Conservation (phyloP, 2,113 vertebrate genomes). For the Triplophysa siluroides region DNA sequence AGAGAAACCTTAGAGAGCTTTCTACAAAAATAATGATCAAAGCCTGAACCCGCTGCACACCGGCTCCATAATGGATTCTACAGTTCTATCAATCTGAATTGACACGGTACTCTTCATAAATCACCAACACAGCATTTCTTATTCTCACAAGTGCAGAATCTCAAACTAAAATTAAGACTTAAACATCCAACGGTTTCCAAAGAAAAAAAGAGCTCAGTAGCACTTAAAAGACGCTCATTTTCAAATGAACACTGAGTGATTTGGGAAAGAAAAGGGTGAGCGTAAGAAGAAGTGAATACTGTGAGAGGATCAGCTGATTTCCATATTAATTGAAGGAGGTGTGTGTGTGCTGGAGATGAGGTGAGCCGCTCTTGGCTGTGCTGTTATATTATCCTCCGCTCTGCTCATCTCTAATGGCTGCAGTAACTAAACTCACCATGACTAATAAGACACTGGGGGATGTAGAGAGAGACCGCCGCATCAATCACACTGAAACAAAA, state of each 20-base stretch:
- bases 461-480: conserved; percentile 56
- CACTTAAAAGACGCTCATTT: conserved; percentile 40
- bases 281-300: conserved; percentile 49
- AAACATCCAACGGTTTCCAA: neutral
- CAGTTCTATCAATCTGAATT: neutral
- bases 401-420: conserved; percentile 62
- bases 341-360: conserved; percentile 42
- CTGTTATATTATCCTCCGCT: conserved; percentile 64
- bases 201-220: conserved; percentile 13
- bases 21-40: conserved; percentile 14
- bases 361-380: conserved; percentile 57
- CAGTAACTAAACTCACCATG: conserved; percentile 64
- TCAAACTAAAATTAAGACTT: conserved; percentile 11
- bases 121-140: neutral
- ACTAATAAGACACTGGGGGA: conserved; percentile 67
- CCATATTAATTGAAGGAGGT: conserved; percentile 61
- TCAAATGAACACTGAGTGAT: conserved; percentile 49
- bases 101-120: neutral
- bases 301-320: conserved; percentile 58
- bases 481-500: conserved; percentile 62
- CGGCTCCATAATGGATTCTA: neutral
- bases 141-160: neutral
- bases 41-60: neutral
- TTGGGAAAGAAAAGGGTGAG: conserved; percentile 30
- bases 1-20: neutral